These are phyloP conservation scores for Erythrolamprus reginae DNA, from an alignment of 2,113 vertebrate genomes.

Conservation along the genomic window DNA sequence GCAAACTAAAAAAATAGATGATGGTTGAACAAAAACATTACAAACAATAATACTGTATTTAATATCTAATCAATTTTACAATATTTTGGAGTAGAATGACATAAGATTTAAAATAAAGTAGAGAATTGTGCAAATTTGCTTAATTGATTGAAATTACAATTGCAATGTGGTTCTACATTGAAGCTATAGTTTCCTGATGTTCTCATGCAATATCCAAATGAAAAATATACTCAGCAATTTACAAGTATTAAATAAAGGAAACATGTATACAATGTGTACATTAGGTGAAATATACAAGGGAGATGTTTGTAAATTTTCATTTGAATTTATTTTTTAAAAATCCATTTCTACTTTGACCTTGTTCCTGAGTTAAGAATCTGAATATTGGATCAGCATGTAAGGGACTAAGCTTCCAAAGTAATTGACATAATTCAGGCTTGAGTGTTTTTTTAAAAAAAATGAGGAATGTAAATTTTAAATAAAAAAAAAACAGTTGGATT, in stretches of 20 bases:
- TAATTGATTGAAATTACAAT: neutral
- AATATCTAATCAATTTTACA: neutral
- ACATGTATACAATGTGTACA: neutral
- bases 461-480: neutral
- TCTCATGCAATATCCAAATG: neutral
- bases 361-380: neutral
- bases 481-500: neutral
- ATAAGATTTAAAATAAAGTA: neutral
- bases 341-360: neutral
- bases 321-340: neutral
- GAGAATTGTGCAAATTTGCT: neutral
- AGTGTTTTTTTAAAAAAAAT: neutral
- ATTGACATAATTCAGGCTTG: neutral
- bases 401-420: neutral
- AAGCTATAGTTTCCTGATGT: neutral
- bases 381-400: neutral
- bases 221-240: neutral
- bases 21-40: neutral
- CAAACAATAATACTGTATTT: neutral
- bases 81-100: neutral
- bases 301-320: neutral
- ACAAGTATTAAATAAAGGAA: neutral
- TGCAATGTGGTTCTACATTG: neutral
- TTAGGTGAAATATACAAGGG: neutral
- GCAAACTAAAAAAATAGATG: neutral